Base-by-base conservation (phyloP, 2,113 vertebrate genomes). In the Paratilapia polleni region DNA sequence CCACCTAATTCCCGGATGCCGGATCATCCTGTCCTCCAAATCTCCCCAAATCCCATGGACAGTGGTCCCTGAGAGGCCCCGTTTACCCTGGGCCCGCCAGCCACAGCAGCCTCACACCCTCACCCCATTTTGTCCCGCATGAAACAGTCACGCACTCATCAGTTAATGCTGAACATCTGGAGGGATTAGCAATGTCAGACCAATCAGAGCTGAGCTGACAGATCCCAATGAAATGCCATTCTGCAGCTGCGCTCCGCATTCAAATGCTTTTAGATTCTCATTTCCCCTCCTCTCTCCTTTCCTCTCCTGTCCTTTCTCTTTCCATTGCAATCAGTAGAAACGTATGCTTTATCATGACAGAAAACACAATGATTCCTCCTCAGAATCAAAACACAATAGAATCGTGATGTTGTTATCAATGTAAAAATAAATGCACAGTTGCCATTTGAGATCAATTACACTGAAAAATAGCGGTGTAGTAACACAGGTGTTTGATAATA, bases 131-230 rank as follows among this genome's bases (percentile, higher is more conserved):
- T 0, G 64, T 88, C 90, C 91, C 86, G 38, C 17, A 75, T 60
- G 66, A 88, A 88, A 93, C 90, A 91, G 94, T 91, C 94, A 90
- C 75, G 91, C 95, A 95, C 95, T 96, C 94, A 96, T 96, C 93
- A 88, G 84, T 95, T 96, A 96, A 95, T 89, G 89, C 91, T 83
- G 90, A 96, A 96, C 97, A 97, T 97, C 96, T 97, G 96, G 96
- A 94, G 94, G 93, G 93, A 91, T 94, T 92, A 95, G 92, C 94
- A 57, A 92, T 88, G 89, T 94, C 94, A 93, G 95, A 92, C 92
- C 95, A 95, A 92, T 92, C 93, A 91, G 94, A 8, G 77, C 47
- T 77, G 91, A 90, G 92, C 95, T 96, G 96, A 97, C 93, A 95
- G 95, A 96, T 96, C 95, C 92, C 93, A 87, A 93, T 78, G 88